Base-by-base conservation (phyloP, 2,888 invertebrate genomes). In the Icerya purchasi region DNA sequence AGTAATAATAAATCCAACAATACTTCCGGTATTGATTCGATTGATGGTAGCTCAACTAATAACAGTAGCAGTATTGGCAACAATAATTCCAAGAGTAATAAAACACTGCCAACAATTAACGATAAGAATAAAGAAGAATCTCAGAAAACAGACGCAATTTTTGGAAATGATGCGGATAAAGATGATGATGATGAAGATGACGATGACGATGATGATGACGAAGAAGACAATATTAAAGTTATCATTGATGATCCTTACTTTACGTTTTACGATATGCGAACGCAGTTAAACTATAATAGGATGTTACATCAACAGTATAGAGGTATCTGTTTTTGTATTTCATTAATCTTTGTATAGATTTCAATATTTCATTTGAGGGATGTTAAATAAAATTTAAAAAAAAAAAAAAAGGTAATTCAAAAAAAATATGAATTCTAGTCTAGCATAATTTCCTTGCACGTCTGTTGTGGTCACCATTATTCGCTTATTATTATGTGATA, bases 141-240 rank as follows among this genome's bases (percentile, higher is more conserved):
- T 20, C 1, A 55, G 55, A 23, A 55, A 59, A 56, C 5, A 21
- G 20, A 19, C 18, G 8, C 23, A 21, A n/a, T n/a, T n/a, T n/a
- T n/a, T n/a, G n/a, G n/a, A n/a, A n/a, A n/a, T n/a, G n/a, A n/a
- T n/a, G n/a, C n/a, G n/a, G n/a, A n/a, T n/a, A 36, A 36, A 36
- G 36, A 36, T 14, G 36, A 14, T 14, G 36, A 36, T 36, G 36
- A 36, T 14, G 59, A 50, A 8, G 60, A 60, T 22, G 60, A 60
- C n/a, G 60, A 60, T 51, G 60, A 60, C n/a, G 55, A 60, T 22
- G 60, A 60, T 24, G 60, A 60, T 60, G 50, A 60, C 25, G 60
- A 55, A 20, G 60, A 60, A 56, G 60, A 55, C 8, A 55, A 55
- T 19, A 60, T 60, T 36, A 50, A 60, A 14, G 60, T 55, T 21